These are phyloP conservation scores for Petrocephalus sullivani DNA, from an alignment of 2,797 vertebrate genomes.

Conservation along the genomic window DNA sequence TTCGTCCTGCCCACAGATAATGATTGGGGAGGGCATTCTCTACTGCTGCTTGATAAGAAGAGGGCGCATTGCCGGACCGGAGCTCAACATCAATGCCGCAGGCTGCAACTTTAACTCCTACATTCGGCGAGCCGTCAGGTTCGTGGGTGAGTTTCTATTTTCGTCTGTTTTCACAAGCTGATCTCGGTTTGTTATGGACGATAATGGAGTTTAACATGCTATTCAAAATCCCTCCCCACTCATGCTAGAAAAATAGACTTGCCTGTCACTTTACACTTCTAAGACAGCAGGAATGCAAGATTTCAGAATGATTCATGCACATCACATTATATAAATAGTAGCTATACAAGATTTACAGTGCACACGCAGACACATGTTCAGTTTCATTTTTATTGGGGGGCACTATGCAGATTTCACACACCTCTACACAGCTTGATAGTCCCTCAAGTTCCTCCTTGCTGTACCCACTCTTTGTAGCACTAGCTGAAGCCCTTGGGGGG, in stretches of 20 bases:
- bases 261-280: not conserved
- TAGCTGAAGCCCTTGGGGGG: not conserved
- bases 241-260: not conserved
- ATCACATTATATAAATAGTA: not conserved
- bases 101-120: constrained; percentile 99
- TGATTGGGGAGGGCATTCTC: constrained; percentile 93
- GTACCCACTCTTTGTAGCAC: not conserved
- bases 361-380: not conserved
- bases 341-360: not conserved
- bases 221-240: not conserved
- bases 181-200: not conserved
- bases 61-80: constrained; percentile 67
- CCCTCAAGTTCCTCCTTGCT: not conserved
- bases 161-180: not conserved
- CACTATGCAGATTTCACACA: not conserved
- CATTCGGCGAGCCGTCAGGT: constrained; percentile 89
- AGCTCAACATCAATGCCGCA: constrained; percentile 93
- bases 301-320: not conserved
- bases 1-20: constrained; percentile 68
- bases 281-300: not conserved
- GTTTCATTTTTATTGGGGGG: not conserved
- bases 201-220: not conserved
- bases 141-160: constrained; percentile 70
- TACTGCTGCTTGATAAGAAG: constrained; percentile 88
- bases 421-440: not conserved